phyloP scores from a whole-genome alignment of 30 jellyfish, hydroid and myxozoan genomes.

The Aurelia sp. region DNA sequence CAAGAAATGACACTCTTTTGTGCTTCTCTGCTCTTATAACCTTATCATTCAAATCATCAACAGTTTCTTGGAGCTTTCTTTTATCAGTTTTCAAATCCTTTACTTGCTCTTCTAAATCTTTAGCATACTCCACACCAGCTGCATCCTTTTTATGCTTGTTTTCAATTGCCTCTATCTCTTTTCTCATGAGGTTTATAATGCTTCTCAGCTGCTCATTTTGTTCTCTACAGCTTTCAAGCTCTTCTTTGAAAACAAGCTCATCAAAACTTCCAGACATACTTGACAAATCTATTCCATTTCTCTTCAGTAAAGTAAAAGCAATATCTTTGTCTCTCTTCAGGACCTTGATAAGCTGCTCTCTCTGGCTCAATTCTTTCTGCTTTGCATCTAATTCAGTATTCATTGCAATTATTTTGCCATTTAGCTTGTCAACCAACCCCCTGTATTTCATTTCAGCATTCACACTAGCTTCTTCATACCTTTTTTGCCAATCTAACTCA shows the following conservation, averaged over 20 bases:
- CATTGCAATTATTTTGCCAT: conserved; percentile 14
- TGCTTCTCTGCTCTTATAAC: conserved; percentile 26
- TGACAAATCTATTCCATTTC: conserved; percentile 53
- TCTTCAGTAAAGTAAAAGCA: conserved; percentile 61
- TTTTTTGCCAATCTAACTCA: conserved; percentile 80
- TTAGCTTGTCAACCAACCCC: conserved; percentile 24
- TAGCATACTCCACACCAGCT: conserved; percentile 46
- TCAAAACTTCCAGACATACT: conserved; percentile 5
- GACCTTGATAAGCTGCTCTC: conserved; percentile 63
- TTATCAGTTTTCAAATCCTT: conserved; percentile 33
- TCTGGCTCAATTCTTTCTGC: conserved; percentile 55
- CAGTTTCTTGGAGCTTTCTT: conserved; percentile 20
- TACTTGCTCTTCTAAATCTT: conserved; percentile 55
- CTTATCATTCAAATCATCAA: conserved; percentile 46
- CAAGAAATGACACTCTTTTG: conserved; percentile 21
- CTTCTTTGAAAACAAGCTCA: conserved; percentile 50
- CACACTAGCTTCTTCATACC: conserved; percentile 57
- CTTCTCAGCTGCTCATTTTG: conserved; percentile 70
- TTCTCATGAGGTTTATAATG: conserved; percentile 71
- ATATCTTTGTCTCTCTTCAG: conserved; percentile 66
- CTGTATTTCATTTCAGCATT: conserved; percentile 46
- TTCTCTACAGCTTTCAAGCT: neutral
- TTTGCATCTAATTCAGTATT: neutral
- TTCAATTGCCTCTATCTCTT: conserved; percentile 71
- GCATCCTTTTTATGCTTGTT: conserved; percentile 26